Conservation (phyloP, 2,113 vertebrate species). For the Acinonyx jubatus region DNA sequence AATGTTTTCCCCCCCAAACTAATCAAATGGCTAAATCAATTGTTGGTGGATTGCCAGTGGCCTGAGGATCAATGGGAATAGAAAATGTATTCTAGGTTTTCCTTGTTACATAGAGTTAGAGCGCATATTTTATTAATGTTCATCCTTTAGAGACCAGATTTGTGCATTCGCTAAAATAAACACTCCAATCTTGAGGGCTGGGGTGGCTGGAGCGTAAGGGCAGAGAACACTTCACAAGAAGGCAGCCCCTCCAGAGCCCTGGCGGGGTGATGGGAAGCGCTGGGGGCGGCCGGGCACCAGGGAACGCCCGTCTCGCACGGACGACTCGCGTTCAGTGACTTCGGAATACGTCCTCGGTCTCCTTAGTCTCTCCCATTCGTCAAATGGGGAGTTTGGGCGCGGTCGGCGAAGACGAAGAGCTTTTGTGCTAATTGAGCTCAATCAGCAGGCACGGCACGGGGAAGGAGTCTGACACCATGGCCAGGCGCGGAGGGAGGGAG, state of each 20-base stretch:
- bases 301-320: not conserved
- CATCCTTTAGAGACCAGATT: constrained; percentile 83
- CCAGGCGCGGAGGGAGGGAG: not conserved
- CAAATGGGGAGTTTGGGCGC: not conserved
- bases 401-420: not conserved
- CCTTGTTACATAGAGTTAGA: constrained; percentile 86
- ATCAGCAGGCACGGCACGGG: not conserved
- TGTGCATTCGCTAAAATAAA: constrained; percentile 76
- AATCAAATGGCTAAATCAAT: constrained; percentile 88
- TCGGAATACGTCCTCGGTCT: not conserved
- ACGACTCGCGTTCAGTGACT: not conserved
- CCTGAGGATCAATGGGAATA: constrained; percentile 85
- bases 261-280: accelerated
- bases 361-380: not conserved
- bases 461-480: not conserved
- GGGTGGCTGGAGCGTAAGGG: constrained; percentile 18
- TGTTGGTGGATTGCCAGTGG: constrained; percentile 85
- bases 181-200: constrained; percentile 64
- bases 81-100: constrained; percentile 87
- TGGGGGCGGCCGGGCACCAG: not conserved
- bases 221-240: not conserved
- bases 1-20: constrained; percentile 82
- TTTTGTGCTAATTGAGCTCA: not conserved
- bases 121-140: constrained; percentile 85
- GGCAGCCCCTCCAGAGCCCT: not conserved